Percentiles rank a stretch among this genome's conserved stretches.
Evolutionary conservation across 2,888 invertebrate species (phyloP).

Genomic region (Monoplex corrugatus): DNA sequence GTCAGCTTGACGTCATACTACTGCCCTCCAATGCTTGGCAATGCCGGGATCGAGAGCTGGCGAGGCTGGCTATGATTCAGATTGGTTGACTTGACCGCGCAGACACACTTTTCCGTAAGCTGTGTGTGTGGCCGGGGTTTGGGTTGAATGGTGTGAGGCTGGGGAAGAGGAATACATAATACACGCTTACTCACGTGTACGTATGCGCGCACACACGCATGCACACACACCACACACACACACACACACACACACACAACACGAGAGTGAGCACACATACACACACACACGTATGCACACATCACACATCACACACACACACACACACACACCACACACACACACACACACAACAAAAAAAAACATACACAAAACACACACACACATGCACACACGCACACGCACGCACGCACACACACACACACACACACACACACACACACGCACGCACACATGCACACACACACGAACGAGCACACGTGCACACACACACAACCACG

Average conservation of each 20-base stretch:
- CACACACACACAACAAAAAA: not conserved
- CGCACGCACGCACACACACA: not conserved
- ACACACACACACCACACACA: not conserved
- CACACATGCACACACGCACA: not conserved
- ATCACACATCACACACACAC: not conserved
- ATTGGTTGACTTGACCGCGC: constrained; percentile 20
- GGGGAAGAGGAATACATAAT: not conserved
- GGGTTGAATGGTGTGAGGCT: not conserved
- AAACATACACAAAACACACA: not conserved
- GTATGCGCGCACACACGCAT: too few relatives aligned
- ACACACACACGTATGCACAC: not conserved
- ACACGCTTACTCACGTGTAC: not conserved
- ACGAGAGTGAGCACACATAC: too few relatives aligned
- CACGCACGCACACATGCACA: too few relatives aligned
- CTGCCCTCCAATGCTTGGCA: not conserved
- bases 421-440: too few relatives aligned
- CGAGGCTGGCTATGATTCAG: not conserved
- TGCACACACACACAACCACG: too few relatives aligned
- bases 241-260: too few relatives aligned
- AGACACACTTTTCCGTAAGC: not conserved
- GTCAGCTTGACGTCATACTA: not conserved
- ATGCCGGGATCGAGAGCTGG: constrained; percentile 4
- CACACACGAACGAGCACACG: too few relatives aligned
- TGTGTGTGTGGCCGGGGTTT: not conserved
- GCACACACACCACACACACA: too few relatives aligned